Conservation (phyloP, 2,113 vertebrate species). For the Pongo abelii region DNA sequence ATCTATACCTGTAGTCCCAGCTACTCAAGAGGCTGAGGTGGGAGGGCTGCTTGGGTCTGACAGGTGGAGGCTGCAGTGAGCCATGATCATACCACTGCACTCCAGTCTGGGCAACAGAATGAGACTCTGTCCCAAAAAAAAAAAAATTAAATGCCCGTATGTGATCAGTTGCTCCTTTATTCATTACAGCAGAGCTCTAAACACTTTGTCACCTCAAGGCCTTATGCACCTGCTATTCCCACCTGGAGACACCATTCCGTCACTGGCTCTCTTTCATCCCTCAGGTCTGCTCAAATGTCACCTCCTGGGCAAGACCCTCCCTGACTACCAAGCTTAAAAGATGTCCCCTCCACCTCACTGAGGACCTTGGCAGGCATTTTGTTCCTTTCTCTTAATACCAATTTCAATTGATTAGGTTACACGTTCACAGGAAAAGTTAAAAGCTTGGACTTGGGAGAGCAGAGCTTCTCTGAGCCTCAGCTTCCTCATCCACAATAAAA, state of each 20-base stretch:
- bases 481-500: background rate
- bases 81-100: too few species aligned
- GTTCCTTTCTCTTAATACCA: background rate
- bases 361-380: background rate
- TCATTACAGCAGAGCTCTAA: background rate
- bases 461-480: background rate
- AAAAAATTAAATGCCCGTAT: too few species aligned
- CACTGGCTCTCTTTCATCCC: background rate
- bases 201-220: background rate
- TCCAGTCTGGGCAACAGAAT: too few species aligned
- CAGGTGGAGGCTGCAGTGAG: too few species aligned
- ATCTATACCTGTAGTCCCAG: too few species aligned
- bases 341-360: background rate
- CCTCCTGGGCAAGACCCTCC: background rate
- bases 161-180: too few species aligned
- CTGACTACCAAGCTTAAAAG: background rate
- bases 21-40: too few species aligned
- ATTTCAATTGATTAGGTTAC: background rate
- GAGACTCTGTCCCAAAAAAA: too few species aligned
- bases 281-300: background rate
- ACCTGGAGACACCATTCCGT: background rate
- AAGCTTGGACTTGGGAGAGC: background rate
- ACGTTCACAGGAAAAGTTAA: background rate
- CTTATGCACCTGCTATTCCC: background rate
- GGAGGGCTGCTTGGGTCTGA: too few species aligned